Percentiles rank a stretch among this genome's conserved stretches.
Evolutionary conservation across 2,888 invertebrate genomes (phyloP).

Genomic region (Abscondita cerata): DNA sequence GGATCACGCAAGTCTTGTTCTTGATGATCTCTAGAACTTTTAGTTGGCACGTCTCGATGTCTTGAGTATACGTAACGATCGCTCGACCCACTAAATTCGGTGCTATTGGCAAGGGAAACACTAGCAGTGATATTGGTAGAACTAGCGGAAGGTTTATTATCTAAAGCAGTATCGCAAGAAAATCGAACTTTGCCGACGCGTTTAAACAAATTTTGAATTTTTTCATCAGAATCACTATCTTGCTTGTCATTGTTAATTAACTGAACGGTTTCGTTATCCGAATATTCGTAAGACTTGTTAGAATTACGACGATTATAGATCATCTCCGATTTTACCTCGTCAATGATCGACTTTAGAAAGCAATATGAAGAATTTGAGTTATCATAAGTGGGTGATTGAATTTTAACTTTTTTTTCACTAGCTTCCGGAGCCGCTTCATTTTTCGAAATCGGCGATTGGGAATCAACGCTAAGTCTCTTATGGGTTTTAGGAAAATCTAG

Average conservation of each 20-base stretch:
- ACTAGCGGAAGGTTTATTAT: slow-evolving; percentile 15
- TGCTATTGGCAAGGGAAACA: slow-evolving; percentile 40
- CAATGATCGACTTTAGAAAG: slow-evolving; percentile 48
- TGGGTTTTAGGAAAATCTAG: background rate
- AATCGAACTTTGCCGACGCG: slow-evolving; percentile 22
- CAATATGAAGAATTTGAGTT: slow-evolving; percentile 25
- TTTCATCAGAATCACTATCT: slow-evolving; percentile 17
- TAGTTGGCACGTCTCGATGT: slow-evolving; percentile 41
- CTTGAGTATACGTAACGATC: slow-evolving; percentile 48
- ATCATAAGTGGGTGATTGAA: background rate
- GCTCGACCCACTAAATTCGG: slow-evolving; percentile 51
- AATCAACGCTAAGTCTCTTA: background rate
- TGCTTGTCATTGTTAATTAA: slow-evolving; percentile 26
- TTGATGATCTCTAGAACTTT: slow-evolving; percentile 32
- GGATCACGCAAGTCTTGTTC: slow-evolving; percentile 50
- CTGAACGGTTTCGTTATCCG: background rate
- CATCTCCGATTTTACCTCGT: slow-evolving; percentile 46
- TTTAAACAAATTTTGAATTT: slow-evolving; percentile 19
- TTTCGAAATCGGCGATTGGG: background rate
- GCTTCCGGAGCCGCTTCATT: background rate
- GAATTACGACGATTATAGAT: slow-evolving; percentile 25
- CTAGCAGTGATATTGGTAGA: slow-evolving; percentile 27
- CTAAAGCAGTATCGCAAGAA: slow-evolving; percentile 12
- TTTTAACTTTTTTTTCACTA: slow-evolving; percentile 5
- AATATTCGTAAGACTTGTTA: background rate